Base-by-base conservation (phyloP, 2,888 invertebrate species). In the Polyommatus icarus region DNA sequence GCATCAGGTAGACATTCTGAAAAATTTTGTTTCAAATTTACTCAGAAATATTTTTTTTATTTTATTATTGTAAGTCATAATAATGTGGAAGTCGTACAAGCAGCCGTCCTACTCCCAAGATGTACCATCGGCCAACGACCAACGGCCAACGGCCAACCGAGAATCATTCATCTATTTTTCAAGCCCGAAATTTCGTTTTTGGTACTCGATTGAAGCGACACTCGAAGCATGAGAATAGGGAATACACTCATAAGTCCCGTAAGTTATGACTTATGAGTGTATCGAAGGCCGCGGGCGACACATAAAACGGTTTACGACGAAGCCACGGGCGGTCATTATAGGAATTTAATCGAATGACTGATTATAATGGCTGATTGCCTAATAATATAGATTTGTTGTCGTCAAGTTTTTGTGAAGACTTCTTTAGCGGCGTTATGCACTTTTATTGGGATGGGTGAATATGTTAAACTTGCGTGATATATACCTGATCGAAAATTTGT, bases 321-420 rank as follows among this genome's bases (percentile, higher is more conserved):
- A 40, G 20, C 72, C n/a, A 72, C 40, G 72, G 72, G 72, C 72
- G 72, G 72, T 40, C 72, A 72, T 72, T 72, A 72, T 15, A 72
- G 36, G 10, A 72, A 72, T 72, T 72, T 40, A 72, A 10, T 72
- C 36, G 20, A 72, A 72, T 40, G 40, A 72, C 72, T 72, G 72
- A 40, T 72, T 72, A 40, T 67, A 24, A 67, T 36, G 18, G 36
- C 15, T n/a, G 12, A 72, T 72, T 2, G 40, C 20, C 40, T 40
- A n/a, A 72, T 40, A 40, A n/a, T 40, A 72, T 72, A 24, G 10
- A 24, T 61, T 24, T 61, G 24, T 12, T 24, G 61, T 61, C 61
- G 24, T 12, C 61, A 24, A 46, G 46, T 10, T 46, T 36, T 46
- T 12, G 46, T 40, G 40, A 46, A 46, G 46, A 46, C 46, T 46